A percentile compares a stretch with the other conserved stretches of the same genome.
phyloP scores from a whole-genome alignment of 2,888 invertebrate genomes.

The Athripsodes cinereus region DNA sequence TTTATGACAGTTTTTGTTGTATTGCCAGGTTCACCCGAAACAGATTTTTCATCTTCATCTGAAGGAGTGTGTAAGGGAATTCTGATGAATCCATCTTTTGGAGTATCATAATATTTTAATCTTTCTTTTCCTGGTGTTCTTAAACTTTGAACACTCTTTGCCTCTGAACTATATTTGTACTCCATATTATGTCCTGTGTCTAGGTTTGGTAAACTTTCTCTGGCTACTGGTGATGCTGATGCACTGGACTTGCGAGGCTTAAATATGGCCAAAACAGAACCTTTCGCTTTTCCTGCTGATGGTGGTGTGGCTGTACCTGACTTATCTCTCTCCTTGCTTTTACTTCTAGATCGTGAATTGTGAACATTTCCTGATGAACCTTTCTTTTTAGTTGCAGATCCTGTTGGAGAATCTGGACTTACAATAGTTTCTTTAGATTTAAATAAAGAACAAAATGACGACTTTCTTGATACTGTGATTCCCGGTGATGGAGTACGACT shows the following conservation, averaged over 20 bases:
- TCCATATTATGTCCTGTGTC: conserved; percentile 43
- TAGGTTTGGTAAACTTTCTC: conserved; percentile 31
- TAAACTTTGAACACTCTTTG: conserved; percentile 36
- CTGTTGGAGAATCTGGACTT: conserved; percentile 58
- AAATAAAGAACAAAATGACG: conserved; percentile 76
- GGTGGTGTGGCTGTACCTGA: conserved; percentile 50
- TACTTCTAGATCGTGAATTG: conserved; percentile 58
- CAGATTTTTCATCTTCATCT: conserved; percentile 48
- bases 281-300: conserved; percentile 51
- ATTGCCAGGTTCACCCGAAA: conserved; percentile 9
- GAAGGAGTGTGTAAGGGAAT: conserved; percentile 73
- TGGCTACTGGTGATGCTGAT: conserved; percentile 38
- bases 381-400: conserved; percentile 34
- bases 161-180: conserved; percentile 33
- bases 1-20: background rate
- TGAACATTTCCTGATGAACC: conserved; percentile 30
- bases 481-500: conserved; percentile 65
- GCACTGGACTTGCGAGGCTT: conserved; percentile 48
- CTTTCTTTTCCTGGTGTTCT: conserved; percentile 27
- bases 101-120: conserved; percentile 56
- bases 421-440: conserved; percentile 63
- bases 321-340: conserved; percentile 42
- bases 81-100: conserved; percentile 59
- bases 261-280: conserved; percentile 62
- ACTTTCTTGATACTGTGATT: conserved; percentile 63